A percentile compares a stretch with the other conserved stretches of the same genome.
These are phyloP conservation scores for Heterotilapia buettikoferi DNA, from an alignment of 2,113 vertebrate genomes.

Conservation along the genomic window DNA sequence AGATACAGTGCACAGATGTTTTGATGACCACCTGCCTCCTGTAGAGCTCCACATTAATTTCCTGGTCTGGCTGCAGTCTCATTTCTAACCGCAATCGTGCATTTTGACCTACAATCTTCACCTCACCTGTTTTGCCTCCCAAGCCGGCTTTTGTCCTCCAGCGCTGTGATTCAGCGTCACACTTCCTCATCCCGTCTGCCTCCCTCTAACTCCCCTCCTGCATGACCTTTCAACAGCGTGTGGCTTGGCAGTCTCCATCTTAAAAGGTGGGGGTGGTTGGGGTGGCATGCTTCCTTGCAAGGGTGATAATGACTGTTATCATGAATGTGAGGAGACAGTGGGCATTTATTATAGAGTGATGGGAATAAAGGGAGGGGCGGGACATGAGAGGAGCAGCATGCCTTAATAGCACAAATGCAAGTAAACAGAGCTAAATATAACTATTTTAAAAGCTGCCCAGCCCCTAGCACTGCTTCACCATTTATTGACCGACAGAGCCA, in stretches of 20 bases:
- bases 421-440: constrained; percentile 3
- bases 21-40: constrained; percentile 13
- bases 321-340: constrained; percentile 8
- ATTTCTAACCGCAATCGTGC: constrained; percentile 19
- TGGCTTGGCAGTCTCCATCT: constrained; percentile 17
- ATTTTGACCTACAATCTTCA: not conserved
- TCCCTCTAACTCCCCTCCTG: constrained; percentile 4
- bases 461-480: not conserved
- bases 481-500: not conserved
- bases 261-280: not conserved
- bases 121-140: not conserved
- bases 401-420: not conserved
- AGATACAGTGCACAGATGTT: constrained; percentile 17
- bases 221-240: constrained; percentile 36
- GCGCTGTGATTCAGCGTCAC: not conserved
- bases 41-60: not conserved
- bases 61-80: not conserved
- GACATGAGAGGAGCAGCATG: not conserved
- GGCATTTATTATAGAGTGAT: not conserved
- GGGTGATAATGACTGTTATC: constrained; percentile 43
- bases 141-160: not conserved
- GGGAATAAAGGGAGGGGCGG: not conserved
- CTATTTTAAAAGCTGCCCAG: constrained; percentile 6
- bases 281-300: constrained; percentile 19
- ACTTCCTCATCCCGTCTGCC: not conserved